phyloP scores from a whole-genome alignment of 2,113 vertebrate species.

The Toxostoma redivivum region DNA sequence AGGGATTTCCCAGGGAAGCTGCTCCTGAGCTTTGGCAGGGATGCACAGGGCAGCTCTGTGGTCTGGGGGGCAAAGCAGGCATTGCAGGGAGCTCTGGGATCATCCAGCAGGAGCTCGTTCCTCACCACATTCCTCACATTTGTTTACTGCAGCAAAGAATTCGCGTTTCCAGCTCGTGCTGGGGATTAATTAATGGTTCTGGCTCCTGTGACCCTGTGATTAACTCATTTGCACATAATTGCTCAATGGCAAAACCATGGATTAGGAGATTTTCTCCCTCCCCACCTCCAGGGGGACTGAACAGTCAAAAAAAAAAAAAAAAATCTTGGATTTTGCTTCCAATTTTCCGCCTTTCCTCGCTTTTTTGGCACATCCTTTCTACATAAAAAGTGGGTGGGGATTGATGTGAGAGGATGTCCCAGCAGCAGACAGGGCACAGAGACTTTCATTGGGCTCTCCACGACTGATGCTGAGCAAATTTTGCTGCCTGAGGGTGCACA shows the following conservation, averaged over 20 bases:
- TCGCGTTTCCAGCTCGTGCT: neutral
- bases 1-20: neutral
- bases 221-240: constrained; percentile 74
- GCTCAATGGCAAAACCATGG: constrained; percentile 47
- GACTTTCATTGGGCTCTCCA: neutral
- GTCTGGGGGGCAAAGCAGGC: fast-evolving
- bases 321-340: neutral
- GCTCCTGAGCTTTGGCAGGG: neutral
- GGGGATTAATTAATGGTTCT: constrained; percentile 69
- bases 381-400: neutral
- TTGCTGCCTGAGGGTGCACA: neutral
- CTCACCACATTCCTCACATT: neutral
- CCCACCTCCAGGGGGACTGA: neutral
- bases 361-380: neutral
- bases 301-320: neutral
- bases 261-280: constrained; percentile 14
- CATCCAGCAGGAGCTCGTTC: fast-evolving
- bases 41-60: neutral
- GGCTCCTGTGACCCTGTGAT: constrained; percentile 67
- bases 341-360: neutral
- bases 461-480: fast-evolving
- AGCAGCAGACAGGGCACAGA: neutral
- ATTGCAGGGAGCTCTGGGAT: neutral
- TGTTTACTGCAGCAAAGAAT: constrained; percentile 8
- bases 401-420: neutral